Base-by-base conservation (phyloP, 2,113 vertebrate genomes). In the Corapipo altera region DNA sequence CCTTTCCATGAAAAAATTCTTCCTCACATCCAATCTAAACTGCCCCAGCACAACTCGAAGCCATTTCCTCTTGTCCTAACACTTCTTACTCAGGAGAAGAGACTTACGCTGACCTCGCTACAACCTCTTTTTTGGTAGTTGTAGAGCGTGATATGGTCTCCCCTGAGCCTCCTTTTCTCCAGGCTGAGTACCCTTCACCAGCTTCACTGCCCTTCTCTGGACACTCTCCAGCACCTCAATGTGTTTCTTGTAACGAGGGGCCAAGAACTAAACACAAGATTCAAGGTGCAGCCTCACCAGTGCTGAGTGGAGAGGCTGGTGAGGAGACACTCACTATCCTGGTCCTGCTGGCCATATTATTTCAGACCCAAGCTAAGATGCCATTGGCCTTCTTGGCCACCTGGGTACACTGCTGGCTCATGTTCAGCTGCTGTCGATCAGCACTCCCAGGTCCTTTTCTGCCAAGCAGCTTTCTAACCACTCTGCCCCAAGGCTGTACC, bases 341-440 rank as follows among this genome's bases (percentile, higher is more conserved):
- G 4, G 0, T 13, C 35, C 55, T 75, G 41, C 28, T 41, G 26
- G 12, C 5, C 41, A 70, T 14, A 37, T 9, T 3, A 15, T 3
- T 76, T 21, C 64, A 46, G 51, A 51, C 14, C 30, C 14, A 89
- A 9, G 30, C 14, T 49, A 86, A 16, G 41, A 79, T 79, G 57
- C 17, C 8, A 1, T 0, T 67, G 12, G 17, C 14, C 19, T 65
- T 41, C 57, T 30, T 18, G 51, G 51, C 27, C 32, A 43, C 22
- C 33, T 15, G 12, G 11, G 10, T 39, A 74, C 27, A 70, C 3
- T 22, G 1, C 27, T 35, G 14, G 12, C 46, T 86, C 52, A 35
- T 8, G 6, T 28, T 17, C 37, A 67, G n/a, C 7, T 1, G 2
- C 28, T 32, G 7, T 11, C 1, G 0, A 62, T 3, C 30, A 57